These are phyloP conservation scores for Pagetopsis macropterus DNA, from an alignment of 2,797 vertebrate genomes.

Conservation along the genomic window DNA sequence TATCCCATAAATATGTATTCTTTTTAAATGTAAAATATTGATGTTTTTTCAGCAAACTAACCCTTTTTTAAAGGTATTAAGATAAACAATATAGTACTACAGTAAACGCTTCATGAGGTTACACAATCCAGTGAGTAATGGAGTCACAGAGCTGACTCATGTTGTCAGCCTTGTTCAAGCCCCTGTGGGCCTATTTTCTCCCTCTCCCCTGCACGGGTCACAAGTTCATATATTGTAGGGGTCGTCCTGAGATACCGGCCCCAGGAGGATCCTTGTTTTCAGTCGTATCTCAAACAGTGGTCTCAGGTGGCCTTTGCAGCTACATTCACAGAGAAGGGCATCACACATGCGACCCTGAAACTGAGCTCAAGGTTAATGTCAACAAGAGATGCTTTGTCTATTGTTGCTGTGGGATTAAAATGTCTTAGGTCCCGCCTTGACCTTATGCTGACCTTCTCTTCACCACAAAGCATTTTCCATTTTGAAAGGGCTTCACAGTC, in stretches of 20 bases:
- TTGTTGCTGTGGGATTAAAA: constrained; percentile 34
- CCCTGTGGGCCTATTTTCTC: constrained; percentile 28
- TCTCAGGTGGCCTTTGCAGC: constrained; percentile 48
- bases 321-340: constrained; percentile 28
- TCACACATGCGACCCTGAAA: constrained; percentile 21
- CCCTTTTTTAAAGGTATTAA: too few species aligned
- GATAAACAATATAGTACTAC: not conserved
- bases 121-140: constrained; percentile 2
- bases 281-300: constrained; percentile 28
- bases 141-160: constrained; percentile 37
- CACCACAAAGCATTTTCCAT: constrained; percentile 4
- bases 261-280: constrained; percentile 38
- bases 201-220: constrained; percentile 41
- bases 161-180: constrained; percentile 22
- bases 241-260: constrained; percentile 33
- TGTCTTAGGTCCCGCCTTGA: constrained; percentile 2
- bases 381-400: constrained; percentile 28
- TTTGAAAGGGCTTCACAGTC: not conserved
- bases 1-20: too few species aligned
- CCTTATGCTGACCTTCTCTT: constrained; percentile 31
- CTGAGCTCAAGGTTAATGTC: constrained; percentile 50
- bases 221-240: constrained; percentile 44
- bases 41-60: not conserved
- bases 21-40: not conserved
- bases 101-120: constrained; percentile 4